Evolutionary conservation across 2,113 vertebrate species (phyloP).

Genomic region (Microtus richardsoni): DNA sequence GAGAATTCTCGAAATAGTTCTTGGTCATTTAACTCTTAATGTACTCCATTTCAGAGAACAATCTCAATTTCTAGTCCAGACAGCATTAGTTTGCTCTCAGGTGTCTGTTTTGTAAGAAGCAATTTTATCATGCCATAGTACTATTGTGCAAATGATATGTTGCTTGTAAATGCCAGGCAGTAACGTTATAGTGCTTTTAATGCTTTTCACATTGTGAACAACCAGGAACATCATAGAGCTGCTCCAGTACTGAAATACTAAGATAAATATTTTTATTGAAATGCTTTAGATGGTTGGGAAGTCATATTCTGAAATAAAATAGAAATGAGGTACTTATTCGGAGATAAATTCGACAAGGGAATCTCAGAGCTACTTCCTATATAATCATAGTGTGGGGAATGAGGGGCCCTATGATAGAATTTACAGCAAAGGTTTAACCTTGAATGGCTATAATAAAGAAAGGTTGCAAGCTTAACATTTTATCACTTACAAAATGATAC

Average conservation of each 20-base stretch:
- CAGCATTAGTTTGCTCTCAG: conserved; percentile 56
- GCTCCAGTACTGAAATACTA: conserved; percentile 57
- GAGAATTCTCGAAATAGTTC: conserved; percentile 47
- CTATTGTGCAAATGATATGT: conserved; percentile 64
- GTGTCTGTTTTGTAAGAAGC: conserved; percentile 64
- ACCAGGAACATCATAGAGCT: conserved; percentile 47
- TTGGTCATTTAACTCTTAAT: conserved; percentile 78
- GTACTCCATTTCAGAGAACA: conserved; percentile 50
- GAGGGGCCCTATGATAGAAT: conserved; percentile 60
- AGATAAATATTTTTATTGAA: conserved; percentile 79
- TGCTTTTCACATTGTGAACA: conserved; percentile 69
- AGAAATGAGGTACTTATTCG: conserved; percentile 36
- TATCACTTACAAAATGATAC: conserved; percentile 60
- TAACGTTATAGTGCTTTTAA: conserved; percentile 51
- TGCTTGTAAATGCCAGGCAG: conserved; percentile 68
- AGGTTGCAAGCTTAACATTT: conserved; percentile 57
- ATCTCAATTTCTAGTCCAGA: conserved; percentile 30
- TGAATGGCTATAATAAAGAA: conserved; percentile 74
- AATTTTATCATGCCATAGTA: conserved; percentile 54
- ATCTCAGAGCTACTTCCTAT: conserved; percentile 63
- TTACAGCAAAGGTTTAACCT: conserved; percentile 61
- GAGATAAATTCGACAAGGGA: conserved; percentile 66
- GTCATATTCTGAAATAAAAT: conserved; percentile 59
- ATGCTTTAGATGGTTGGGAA: conserved; percentile 54
- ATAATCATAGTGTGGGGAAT: conserved; percentile 61